phyloP scores from a whole-genome alignment of 2,797 vertebrate species.

The Nyctalus aviator region DNA sequence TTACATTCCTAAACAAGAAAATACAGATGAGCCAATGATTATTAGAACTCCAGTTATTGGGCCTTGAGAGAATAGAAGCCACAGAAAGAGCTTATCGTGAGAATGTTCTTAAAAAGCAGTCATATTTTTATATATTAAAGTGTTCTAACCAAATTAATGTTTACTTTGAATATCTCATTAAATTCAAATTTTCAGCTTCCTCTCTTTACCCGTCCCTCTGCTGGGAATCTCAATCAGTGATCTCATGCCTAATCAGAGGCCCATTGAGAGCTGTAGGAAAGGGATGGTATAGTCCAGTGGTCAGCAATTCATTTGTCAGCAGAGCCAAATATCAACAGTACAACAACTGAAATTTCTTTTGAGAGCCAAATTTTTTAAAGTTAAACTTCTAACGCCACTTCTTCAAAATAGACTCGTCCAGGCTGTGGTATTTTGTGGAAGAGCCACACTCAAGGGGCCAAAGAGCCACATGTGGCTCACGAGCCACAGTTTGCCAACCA shows the following conservation, averaged over 20 bases:
- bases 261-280: not conserved
- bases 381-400: no score
- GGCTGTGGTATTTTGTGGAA: no score
- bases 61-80: not conserved
- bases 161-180: slow-evolving; percentile 6
- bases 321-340: no score
- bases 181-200: not conserved
- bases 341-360: no score
- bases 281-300: not conserved
- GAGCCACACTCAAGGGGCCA: no score
- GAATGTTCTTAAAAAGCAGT: not conserved
- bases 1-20: not conserved
- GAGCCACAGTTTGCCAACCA: no score
- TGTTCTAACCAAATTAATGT: not conserved
- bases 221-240: not conserved
- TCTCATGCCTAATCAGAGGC: no score
- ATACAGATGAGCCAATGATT: no score
- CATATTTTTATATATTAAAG: not conserved
- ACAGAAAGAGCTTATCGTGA: not conserved
- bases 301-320: no score
- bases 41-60: not conserved
- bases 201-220: not conserved
- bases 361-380: no score
- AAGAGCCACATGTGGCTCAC: no score
- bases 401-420: no score